phyloP scores from a whole-genome alignment of 2,888 invertebrate genomes.

The Torymus auratus region DNA sequence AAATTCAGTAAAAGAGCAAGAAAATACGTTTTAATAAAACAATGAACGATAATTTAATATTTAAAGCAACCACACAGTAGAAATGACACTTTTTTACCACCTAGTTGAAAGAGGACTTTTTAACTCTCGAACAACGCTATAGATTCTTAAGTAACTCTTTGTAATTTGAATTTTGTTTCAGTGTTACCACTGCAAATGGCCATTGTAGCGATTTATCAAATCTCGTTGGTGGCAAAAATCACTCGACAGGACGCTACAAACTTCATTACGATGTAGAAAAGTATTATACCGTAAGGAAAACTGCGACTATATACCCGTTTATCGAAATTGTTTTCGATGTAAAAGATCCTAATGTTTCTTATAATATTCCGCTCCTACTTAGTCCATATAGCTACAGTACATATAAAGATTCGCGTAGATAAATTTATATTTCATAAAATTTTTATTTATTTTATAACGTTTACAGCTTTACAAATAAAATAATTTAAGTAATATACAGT shows the following conservation, averaged over 20 bases:
- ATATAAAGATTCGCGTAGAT: constrained; percentile 82
- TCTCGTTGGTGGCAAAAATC: constrained; percentile 70
- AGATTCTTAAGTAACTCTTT: background rate
- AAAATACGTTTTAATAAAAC: no score
- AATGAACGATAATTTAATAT: no score
- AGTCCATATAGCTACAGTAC: constrained; percentile 88
- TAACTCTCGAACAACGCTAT: background rate
- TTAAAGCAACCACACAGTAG: no score
- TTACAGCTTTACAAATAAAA: no score
- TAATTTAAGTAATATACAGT: no score
- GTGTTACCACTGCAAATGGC: constrained; percentile 82
- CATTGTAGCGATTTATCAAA: constrained; percentile 82
- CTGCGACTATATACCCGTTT: constrained; percentile 85
- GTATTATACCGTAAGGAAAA: constrained; percentile 82
- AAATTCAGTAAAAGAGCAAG: no score
- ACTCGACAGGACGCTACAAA: constrained; percentile 85
- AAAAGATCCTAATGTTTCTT: constrained; percentile 81
- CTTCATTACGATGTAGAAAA: constrained; percentile 85
- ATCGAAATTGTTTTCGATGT: constrained; percentile 87
- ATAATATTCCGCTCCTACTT: constrained; percentile 86
- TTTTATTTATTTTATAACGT: no score
- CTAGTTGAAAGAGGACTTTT: no score
- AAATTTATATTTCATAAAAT: constrained; percentile 9
- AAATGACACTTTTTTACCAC: no score
- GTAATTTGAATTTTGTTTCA: constrained; percentile 63